phyloP scores from a whole-genome alignment of 2,888 invertebrate species.

The Aethes cnicana region DNA sequence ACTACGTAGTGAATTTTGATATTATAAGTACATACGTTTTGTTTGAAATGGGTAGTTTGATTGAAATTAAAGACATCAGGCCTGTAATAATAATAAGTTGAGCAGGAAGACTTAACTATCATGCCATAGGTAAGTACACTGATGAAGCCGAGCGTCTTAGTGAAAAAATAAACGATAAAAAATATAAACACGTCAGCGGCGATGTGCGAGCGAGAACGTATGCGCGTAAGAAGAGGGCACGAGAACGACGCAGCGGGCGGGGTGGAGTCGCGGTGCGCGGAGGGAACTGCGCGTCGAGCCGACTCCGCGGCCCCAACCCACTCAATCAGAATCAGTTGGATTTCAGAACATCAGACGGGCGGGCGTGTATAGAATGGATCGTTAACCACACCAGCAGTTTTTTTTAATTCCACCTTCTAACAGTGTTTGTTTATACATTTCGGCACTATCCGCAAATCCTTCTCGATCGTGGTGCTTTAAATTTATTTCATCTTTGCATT shows the following conservation, averaged over 20 bases:
- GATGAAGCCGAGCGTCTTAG: slow-evolving; percentile 43
- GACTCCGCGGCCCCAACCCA: slow-evolving; percentile 50
- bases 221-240: slow-evolving; percentile 65
- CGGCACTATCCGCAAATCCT: slow-evolving; percentile 74
- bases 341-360: slow-evolving; percentile 81
- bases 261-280: slow-evolving; percentile 41
- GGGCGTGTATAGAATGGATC: slow-evolving; percentile 82
- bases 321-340: slow-evolving; percentile 65
- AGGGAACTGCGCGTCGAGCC: slow-evolving; percentile 54
- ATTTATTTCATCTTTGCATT: slow-evolving; percentile 62
- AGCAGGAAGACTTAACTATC: slow-evolving; percentile 25
- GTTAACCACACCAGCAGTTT: slow-evolving; percentile 82
- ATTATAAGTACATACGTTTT: too few relatives aligned
- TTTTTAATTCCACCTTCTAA: slow-evolving; percentile 83
- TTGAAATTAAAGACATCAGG: slow-evolving; percentile 14
- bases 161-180: slow-evolving; percentile 66
- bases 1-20: too few relatives aligned
- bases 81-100: slow-evolving; percentile 13
- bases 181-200: slow-evolving; percentile 77
- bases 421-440: slow-evolving; percentile 80
- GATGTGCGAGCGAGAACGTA: slow-evolving; percentile 68
- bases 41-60: not conserved
- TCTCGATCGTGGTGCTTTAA: slow-evolving; percentile 77
- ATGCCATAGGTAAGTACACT: slow-evolving; percentile 23
- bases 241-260: slow-evolving; percentile 50